Conservation (phyloP, 2,888 invertebrate species). For the Lepidocyrtoides sp. region DNA sequence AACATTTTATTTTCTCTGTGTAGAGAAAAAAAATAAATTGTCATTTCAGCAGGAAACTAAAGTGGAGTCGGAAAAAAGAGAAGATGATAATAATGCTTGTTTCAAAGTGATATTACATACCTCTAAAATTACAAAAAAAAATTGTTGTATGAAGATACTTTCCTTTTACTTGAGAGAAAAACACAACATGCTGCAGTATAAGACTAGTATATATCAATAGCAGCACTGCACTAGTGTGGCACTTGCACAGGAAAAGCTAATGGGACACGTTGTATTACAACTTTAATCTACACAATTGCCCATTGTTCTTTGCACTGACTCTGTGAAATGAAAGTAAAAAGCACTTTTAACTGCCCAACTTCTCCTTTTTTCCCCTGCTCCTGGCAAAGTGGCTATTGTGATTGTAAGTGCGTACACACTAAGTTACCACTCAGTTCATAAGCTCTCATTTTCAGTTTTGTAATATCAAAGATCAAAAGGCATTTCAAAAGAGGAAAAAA, state of each 20-base stretch:
- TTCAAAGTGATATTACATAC: constrained; percentile 44
- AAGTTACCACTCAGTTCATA: neutral
- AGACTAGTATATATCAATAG: no score
- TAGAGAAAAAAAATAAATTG: constrained; percentile 25
- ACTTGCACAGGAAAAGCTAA: neutral
- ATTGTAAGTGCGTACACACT: constrained; percentile 17
- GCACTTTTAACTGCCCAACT: neutral
- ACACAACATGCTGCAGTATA: neutral
- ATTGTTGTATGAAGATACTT: neutral
- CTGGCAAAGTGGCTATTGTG: constrained; percentile 1
- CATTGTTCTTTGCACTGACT: constrained; percentile 16
- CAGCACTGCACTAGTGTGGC: neutral
- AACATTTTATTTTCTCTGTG: neutral
- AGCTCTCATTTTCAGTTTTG: constrained; percentile 26
- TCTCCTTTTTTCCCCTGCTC: neutral
- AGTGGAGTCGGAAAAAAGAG: neutral
- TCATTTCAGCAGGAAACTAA: neutral
- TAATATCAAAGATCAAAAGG: constrained; percentile 21
- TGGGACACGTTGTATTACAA: constrained; percentile 45
- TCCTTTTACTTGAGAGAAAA: neutral
- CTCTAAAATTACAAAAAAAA: constrained; percentile 19
- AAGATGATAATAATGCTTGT: constrained; percentile 27
- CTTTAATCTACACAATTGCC: constrained; percentile 64
- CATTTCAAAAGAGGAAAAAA: neutral
- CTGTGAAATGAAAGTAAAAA: neutral